These are phyloP conservation scores for Graptemys geographica DNA, from an alignment of 2,797 vertebrate species.

Conservation along the genomic window DNA sequence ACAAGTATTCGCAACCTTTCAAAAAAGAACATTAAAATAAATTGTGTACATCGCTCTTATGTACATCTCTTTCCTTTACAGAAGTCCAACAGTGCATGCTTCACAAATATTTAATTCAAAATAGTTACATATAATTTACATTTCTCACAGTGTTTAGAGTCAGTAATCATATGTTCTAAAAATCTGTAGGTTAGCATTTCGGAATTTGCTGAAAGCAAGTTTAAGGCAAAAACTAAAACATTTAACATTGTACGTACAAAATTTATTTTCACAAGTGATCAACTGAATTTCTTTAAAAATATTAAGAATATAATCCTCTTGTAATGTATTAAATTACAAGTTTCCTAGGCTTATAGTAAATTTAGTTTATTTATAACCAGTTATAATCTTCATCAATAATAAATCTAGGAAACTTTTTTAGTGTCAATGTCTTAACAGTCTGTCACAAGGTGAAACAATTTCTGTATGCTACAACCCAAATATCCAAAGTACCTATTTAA, in stretches of 20 bases:
- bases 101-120: not conserved
- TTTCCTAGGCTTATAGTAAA: not conserved
- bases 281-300: not conserved
- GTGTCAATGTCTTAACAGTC: not conserved
- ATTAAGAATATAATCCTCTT: not conserved
- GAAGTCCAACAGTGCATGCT: not conserved
- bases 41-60: not conserved
- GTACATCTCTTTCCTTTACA: not conserved
- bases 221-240: not conserved
- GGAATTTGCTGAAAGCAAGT: not conserved
- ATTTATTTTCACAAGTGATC: not conserved
- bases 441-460: not conserved
- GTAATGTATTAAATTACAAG: not conserved
- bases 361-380: not conserved
- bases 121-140: not conserved
- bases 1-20: not conserved
- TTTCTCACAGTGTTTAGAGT: not conserved
- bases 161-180: not conserved
- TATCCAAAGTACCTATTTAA: not conserved
- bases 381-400: too few relatives aligned
- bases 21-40: not conserved
- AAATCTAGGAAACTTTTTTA: too few relatives aligned
- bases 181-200: not conserved
- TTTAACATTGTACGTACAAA: not conserved
- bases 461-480: not conserved